Percentiles rank a stretch among this genome's conserved stretches.
phyloP scores from a whole-genome alignment of 2,888 invertebrate genomes.

The Ganaspis brasiliensis region DNA sequence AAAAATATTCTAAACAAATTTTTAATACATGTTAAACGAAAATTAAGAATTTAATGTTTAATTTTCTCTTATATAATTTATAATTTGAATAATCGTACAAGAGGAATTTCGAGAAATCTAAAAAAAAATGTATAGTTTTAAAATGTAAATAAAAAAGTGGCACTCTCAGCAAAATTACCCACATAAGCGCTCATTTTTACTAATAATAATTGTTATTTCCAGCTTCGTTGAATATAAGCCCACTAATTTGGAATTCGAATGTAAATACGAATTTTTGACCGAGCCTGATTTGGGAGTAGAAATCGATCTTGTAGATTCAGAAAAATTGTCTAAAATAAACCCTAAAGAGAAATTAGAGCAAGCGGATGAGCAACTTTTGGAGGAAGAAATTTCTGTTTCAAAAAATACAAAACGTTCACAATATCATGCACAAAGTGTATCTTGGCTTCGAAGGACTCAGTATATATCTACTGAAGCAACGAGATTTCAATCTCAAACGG shows the following conservation, averaged over 20 bases:
- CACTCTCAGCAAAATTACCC: no score
- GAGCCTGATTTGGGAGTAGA: conserved; percentile 97
- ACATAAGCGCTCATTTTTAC: neutral
- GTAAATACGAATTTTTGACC: conserved; percentile 95
- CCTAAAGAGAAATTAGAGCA: conserved; percentile 88
- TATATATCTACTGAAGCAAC: conserved; percentile 99
- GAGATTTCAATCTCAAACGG: conserved; percentile 94
- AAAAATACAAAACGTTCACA: conserved; percentile 92
- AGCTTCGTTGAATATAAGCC: conserved; percentile 95
- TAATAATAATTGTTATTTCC: neutral
- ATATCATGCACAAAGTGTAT: conserved; percentile 96
- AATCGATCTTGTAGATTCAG: conserved; percentile 96
- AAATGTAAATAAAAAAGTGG: no score
- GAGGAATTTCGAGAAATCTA: no score
- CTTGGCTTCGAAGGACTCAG: conserved; percentile 97
- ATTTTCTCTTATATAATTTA: no score
- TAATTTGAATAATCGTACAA: no score
- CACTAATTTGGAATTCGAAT: conserved; percentile 94
- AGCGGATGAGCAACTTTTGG: conserved; percentile 94
- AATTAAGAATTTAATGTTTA: no score
- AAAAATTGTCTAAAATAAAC: conserved; percentile 92
- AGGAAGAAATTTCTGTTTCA: conserved; percentile 93
- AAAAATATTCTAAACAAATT: no score
- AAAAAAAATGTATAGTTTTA: no score
- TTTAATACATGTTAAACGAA: no score